Percentiles rank a stretch among this genome's conserved stretches.
These are phyloP conservation scores for Xestia ashworthii DNA, from an alignment of 2,888 invertebrate species.

Conservation along the genomic window DNA sequence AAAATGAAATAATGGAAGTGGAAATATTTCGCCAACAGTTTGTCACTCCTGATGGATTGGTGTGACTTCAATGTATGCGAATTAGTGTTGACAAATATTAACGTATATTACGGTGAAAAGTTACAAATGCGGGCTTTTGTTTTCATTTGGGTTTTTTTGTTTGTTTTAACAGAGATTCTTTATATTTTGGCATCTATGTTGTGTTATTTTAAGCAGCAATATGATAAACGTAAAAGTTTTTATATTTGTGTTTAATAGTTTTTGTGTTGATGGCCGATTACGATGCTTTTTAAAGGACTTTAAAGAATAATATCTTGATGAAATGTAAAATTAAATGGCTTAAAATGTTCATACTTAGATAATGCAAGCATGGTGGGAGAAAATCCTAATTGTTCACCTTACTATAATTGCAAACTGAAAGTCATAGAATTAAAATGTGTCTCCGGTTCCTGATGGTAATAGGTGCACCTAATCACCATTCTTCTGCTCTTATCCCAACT, in stretches of 20 bases:
- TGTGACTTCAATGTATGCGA: constrained; percentile 56
- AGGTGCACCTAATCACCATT: neutral
- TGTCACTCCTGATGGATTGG: constrained; percentile 71
- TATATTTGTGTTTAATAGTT: neutral
- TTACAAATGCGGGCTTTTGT: constrained; percentile 23
- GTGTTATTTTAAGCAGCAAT: constrained; percentile 1
- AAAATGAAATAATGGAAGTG: constrained; percentile 72
- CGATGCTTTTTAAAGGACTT: neutral
- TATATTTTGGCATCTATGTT: constrained; percentile 4
- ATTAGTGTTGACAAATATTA: constrained; percentile 61
- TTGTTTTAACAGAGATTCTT: constrained; percentile 4
- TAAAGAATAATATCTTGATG: neutral
- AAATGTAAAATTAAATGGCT: neutral
- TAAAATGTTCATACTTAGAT: neutral
- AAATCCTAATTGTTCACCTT: neutral
- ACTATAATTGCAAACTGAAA: neutral
- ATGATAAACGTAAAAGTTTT: neutral
- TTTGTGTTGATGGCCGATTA: neutral
- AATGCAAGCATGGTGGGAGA: neutral
- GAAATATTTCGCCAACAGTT: constrained; percentile 72
- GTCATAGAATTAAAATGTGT: neutral
- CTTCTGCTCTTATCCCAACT: neutral
- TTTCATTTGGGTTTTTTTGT: constrained; percentile 15
- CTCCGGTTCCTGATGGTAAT: neutral
- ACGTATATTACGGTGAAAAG: constrained; percentile 47